Conservation (phyloP, 2,113 vertebrate genomes). For the Orycteropus afer region DNA sequence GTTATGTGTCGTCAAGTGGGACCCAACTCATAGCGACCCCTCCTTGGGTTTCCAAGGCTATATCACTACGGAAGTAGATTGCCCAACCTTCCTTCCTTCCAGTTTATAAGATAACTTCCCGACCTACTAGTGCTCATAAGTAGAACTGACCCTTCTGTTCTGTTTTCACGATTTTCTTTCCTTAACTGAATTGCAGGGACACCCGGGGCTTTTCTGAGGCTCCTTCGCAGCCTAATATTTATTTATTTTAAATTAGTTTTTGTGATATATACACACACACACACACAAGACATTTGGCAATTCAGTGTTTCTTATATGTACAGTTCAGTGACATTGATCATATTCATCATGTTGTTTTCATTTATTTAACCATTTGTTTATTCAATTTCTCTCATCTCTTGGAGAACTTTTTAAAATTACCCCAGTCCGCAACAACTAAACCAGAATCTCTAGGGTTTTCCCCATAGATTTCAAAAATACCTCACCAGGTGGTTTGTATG, state of each 20-base stretch:
- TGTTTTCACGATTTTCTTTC: not conserved
- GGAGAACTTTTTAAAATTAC: not conserved
- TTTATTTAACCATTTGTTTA: not conserved
- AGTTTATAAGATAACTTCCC: not conserved
- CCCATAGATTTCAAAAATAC: not conserved
- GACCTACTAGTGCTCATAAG: not conserved
- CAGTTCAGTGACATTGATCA: too few species aligned
- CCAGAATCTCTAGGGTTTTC: not conserved
- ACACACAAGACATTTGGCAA: too few species aligned
- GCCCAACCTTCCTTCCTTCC: too few species aligned
- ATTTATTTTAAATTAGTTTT: too few species aligned
- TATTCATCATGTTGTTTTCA: not conserved
- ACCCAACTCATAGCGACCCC: too few species aligned
- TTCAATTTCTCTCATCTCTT: not conserved
- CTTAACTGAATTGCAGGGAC: not conserved
- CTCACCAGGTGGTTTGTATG: not conserved
- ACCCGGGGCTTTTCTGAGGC: too few species aligned
- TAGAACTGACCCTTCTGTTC: not conserved
- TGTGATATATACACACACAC: too few species aligned
- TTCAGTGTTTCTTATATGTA: too few species aligned
- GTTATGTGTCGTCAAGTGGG: too few species aligned
- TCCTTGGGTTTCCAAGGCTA: too few species aligned
- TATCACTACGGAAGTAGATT: too few species aligned
- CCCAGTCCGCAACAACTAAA: not conserved
- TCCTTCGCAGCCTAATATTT: not conserved